Percentiles rank a stretch among this genome's conserved stretches.
Conservation (phyloP, 2,113 vertebrate genomes). For the Alosa alosa region DNA sequence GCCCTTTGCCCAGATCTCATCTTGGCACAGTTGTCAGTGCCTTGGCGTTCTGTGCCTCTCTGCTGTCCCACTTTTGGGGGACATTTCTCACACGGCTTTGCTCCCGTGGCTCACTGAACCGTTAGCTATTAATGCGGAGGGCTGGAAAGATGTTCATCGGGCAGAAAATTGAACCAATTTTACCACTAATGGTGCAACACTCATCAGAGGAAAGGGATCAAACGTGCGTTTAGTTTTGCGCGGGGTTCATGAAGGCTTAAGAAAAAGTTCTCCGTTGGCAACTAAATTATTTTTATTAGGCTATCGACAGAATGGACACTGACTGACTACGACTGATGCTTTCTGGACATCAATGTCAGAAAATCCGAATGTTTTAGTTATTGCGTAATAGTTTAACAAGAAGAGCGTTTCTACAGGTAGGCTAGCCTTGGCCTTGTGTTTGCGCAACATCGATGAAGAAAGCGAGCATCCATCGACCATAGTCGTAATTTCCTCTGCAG, state of each 20-base stretch:
- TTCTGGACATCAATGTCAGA: background rate
- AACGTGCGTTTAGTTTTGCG: background rate
- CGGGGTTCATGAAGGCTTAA: background rate
- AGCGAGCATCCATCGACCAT: background rate
- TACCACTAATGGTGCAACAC: background rate
- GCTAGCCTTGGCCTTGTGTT: background rate
- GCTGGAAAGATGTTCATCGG: background rate
- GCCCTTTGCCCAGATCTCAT: slow-evolving; percentile 55
- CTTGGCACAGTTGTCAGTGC: slow-evolving; percentile 37
- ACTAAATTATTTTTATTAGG: background rate
- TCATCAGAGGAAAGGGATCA: background rate
- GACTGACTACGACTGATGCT: too few species aligned
- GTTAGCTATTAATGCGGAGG: slow-evolving; percentile 12
- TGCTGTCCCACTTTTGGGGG: slow-evolving; percentile 45
- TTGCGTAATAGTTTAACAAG: background rate
- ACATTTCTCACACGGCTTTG: slow-evolving; percentile 45
- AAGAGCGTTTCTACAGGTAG: background rate
- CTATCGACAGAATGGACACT: too few species aligned
- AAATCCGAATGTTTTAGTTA: background rate
- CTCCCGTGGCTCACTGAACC: slow-evolving; percentile 47
- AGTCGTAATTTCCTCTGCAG: background rate
- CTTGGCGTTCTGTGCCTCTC: slow-evolving; percentile 47
- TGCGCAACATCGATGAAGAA: background rate
- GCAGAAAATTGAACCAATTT: background rate
- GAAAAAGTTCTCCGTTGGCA: background rate